Evolutionary conservation across 2,113 vertebrate species (phyloP), one percentile per base, ranked within the genome.

Genomic region (Brachyistius frenatus): DNA sequence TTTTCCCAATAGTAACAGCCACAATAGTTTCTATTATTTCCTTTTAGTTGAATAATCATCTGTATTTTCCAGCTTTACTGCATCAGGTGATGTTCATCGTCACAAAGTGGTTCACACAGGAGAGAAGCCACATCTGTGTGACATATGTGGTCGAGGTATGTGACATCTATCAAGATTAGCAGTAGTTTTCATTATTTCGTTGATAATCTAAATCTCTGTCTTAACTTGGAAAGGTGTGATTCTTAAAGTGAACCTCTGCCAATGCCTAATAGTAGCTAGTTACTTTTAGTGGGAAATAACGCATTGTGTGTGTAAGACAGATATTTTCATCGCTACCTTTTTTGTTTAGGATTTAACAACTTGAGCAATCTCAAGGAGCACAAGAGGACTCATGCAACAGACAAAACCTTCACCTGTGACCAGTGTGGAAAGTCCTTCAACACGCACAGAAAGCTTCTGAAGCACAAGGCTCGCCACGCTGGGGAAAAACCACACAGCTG

Each of bases 361-460:
- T 95, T 99, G 88, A 98, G 98, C 75, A 99, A 99, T 73, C 91
- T 99, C 77, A 99, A 99, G 91, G 98, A 99, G 73, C 98, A 99
- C 90, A 98, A 97, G 80, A 97, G 97, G 92, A 99, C 96, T 0
- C 98, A 99, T 58, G 94, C 94, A 0, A 95, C 95, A 8, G 97
- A 99, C 63, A 96, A 96, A 76, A 95, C 95, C 0, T 99, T 97
- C 88, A 98, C 96, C n/a, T 99, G 98, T 72, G 97, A 99, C 35
- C 96, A 98, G 78, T 99, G 98, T 54, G 97, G 98, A 8, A 99
- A 99, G 84, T 97, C 97, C 0, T 99, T 99, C 89, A 99, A 99
- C 90, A 98, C 97, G 79, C 97, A 97, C 83, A 89, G 98, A 69
- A 99, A 99, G 78, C 90, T 99, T 62, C 94, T 97, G 35, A 98